Evolutionary conservation across 2,888 invertebrate species (phyloP).

Genomic region (Campopleginae sp.): DNA sequence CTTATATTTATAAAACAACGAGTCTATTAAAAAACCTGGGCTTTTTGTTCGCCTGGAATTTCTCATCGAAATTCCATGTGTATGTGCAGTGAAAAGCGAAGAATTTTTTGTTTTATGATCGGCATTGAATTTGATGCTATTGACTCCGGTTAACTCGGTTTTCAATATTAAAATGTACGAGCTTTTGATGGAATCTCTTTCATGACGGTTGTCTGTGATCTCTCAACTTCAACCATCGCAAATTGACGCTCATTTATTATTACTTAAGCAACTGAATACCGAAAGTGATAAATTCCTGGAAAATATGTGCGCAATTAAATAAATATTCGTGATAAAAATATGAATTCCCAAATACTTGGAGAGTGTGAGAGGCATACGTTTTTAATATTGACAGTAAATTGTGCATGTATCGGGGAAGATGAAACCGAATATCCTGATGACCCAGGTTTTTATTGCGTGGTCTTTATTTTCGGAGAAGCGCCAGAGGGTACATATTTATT

Average conservation of each 20-base stretch:
- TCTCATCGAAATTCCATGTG: background rate
- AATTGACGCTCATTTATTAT: no score
- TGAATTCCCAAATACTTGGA: background rate
- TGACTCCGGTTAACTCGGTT: no score
- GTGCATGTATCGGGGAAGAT: background rate
- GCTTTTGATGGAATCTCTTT: no score
- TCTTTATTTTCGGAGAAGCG: background rate
- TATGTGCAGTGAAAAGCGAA: background rate
- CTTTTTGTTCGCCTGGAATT: background rate
- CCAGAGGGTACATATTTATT: conserved; percentile 7
- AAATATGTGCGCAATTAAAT: background rate
- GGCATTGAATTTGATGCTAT: no score
- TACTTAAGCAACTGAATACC: no score
- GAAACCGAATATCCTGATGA: background rate
- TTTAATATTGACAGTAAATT: background rate
- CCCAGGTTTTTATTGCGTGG: background rate
- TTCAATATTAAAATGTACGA: no score
- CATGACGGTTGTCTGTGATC: no score
- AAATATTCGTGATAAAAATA: background rate
- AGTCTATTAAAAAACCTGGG: background rate
- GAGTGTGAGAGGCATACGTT: background rate
- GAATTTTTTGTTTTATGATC: no score
- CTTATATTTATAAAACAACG: background rate
- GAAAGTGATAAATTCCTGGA: background rate
- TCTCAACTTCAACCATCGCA: no score